phyloP scores from a whole-genome alignment of 2,113 vertebrate genomes.

The Semnornis frantzii region DNA sequence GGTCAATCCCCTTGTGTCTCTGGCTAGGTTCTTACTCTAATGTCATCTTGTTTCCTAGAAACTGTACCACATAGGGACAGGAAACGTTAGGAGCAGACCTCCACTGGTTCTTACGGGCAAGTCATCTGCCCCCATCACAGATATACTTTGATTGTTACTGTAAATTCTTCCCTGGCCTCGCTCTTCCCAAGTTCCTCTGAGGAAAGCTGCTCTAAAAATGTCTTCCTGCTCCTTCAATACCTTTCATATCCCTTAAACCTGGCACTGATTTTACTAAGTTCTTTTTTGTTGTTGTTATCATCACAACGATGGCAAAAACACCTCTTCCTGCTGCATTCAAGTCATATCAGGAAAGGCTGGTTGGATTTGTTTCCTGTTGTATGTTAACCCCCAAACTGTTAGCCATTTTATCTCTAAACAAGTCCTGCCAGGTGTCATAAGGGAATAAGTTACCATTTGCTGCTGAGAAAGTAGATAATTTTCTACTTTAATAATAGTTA shows the following conservation, averaged over 20 bases:
- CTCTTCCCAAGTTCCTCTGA: neutral
- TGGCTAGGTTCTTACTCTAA: neutral
- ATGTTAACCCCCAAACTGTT: neutral
- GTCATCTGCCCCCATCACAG: neutral
- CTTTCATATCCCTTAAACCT: neutral
- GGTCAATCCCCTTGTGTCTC: neutral
- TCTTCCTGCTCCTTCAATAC: neutral
- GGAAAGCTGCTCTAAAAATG: neutral
- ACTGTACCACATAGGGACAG: fast-evolving
- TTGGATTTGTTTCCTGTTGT: neutral
- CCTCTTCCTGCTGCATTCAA: neutral
- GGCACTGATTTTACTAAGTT: neutral
- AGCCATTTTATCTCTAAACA: neutral
- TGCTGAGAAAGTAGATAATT: neutral
- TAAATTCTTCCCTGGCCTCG: neutral
- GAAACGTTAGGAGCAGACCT: neutral
- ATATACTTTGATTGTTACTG: neutral
- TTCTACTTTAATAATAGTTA: neutral
- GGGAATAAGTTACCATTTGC: neutral
- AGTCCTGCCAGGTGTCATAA: neutral
- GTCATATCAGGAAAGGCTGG: neutral
- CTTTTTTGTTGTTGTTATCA: neutral
- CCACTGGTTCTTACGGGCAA: neutral
- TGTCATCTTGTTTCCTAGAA: neutral
- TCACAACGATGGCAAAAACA: neutral